These are phyloP conservation scores for Halcyon badia DNA, from an alignment of 2,797 vertebrate genomes.

Conservation along the genomic window DNA sequence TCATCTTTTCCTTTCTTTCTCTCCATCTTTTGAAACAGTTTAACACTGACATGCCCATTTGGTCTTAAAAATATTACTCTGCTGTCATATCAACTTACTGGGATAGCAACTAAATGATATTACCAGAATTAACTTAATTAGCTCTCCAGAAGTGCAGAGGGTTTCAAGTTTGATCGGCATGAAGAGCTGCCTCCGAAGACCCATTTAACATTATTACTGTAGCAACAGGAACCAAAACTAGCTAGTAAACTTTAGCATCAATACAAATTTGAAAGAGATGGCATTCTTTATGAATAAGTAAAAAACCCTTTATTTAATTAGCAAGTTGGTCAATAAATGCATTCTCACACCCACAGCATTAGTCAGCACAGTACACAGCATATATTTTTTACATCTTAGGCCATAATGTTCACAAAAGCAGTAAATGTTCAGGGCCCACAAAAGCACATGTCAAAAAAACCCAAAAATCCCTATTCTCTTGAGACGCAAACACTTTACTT, in stretches of 20 bases:
- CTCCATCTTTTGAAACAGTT: not conserved
- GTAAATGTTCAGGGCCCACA: not conserved
- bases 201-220: not conserved
- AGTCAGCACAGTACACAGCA: not conserved
- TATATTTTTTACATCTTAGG: not conserved
- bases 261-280: not conserved
- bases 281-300: not conserved
- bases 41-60: not conserved
- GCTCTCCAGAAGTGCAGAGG: not conserved
- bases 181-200: not conserved
- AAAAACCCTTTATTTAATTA: not conserved
- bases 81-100: not conserved
- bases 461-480: accelerated
- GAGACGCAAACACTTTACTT: not conserved
- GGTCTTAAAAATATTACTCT: not conserved
- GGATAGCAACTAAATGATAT: not conserved
- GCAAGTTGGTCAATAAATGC: accelerated
- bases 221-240: not conserved
- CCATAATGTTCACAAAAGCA: not conserved
- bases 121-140: not conserved
- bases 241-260: not conserved
- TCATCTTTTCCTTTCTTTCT: not conserved
- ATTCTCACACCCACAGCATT: not conserved
- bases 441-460: not conserved
- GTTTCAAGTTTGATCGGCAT: not conserved